Evolutionary conservation across 2,888 invertebrate genomes (phyloP).

Genomic region (Harpalus rufipes): DNA sequence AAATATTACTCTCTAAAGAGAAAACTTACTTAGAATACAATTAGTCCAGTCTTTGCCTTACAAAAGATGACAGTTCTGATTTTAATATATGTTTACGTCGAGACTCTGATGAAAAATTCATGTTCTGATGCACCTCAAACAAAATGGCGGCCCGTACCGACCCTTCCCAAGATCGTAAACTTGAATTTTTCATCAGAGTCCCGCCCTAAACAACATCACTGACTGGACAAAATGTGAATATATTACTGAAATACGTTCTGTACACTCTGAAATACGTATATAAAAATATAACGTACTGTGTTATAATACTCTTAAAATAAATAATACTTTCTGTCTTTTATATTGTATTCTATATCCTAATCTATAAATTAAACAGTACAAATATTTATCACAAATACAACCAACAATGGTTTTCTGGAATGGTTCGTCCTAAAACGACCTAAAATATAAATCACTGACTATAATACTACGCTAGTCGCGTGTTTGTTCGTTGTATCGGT

Average conservation of each 20-base stretch:
- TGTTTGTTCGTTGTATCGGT: slow-evolving; percentile 74
- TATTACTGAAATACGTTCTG: slow-evolving; percentile 19
- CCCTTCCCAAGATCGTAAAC: too few relatives aligned
- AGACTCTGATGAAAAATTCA: too few relatives aligned
- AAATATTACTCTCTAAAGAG: slow-evolving; percentile 34
- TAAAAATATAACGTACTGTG: slow-evolving; percentile 25
- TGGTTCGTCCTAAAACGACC: background rate
- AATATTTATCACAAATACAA: slow-evolving; percentile 34
- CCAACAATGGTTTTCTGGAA: slow-evolving; percentile 36
- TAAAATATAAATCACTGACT: slow-evolving; percentile 31
- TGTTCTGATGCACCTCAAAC: too few relatives aligned
- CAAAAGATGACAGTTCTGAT: too few relatives aligned
- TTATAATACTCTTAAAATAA: slow-evolving; percentile 40
- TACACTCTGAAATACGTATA: slow-evolving; percentile 27
- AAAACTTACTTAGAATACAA: slow-evolving; percentile 31
- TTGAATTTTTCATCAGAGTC: too few relatives aligned
- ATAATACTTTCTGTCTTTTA: slow-evolving; percentile 45
- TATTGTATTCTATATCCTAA: slow-evolving; percentile 10
- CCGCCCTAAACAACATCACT: too few relatives aligned
- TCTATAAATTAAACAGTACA: slow-evolving; percentile 41
- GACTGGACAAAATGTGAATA: too few relatives aligned
- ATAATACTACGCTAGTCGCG: slow-evolving; percentile 75
- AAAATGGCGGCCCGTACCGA: too few relatives aligned
- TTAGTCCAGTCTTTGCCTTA: too few relatives aligned
- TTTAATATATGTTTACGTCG: too few relatives aligned